These are phyloP conservation scores for Alosa sapidissima DNA, from an alignment of 2,797 vertebrate species.

Conservation along the genomic window DNA sequence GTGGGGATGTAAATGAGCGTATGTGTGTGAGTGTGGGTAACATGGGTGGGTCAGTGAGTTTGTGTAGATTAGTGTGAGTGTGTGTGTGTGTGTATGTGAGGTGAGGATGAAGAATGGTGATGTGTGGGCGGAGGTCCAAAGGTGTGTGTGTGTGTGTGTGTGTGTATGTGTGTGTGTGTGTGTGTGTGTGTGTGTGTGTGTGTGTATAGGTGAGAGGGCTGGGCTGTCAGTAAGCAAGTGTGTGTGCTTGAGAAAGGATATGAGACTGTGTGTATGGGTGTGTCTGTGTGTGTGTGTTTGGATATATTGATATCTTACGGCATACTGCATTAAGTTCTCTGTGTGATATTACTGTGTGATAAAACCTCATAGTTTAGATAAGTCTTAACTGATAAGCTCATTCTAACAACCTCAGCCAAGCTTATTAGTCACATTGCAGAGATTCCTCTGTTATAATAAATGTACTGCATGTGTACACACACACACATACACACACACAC, in stretches of 20 bases:
- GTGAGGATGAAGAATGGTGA: not conserved
- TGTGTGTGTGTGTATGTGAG: not conserved
- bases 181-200: not conserved
- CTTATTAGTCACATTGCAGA: not conserved
- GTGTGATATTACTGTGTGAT: not conserved
- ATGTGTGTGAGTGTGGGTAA: not conserved
- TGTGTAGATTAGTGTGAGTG: not conserved
- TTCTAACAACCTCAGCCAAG: not conserved
- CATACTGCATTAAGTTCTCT: not conserved
- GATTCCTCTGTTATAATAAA: not conserved
- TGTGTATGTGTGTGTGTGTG: not conserved
- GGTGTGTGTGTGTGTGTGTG: not conserved
- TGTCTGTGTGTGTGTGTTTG: not conserved
- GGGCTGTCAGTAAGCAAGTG: too few species aligned
- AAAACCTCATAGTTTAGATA: not conserved
- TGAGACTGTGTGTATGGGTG: not conserved
- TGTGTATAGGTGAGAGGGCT: not conserved
- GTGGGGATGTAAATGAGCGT: not conserved
- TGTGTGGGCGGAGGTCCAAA: not conserved
- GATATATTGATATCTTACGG: not conserved
- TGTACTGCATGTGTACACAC: not conserved
- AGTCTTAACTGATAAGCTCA: not conserved
- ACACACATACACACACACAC: too few species aligned
- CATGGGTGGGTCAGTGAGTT: not conserved
- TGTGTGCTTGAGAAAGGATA: not conserved